Evolutionary conservation across 2,888 invertebrate genomes (phyloP).

Genomic region (Tethea ocularis): DNA sequence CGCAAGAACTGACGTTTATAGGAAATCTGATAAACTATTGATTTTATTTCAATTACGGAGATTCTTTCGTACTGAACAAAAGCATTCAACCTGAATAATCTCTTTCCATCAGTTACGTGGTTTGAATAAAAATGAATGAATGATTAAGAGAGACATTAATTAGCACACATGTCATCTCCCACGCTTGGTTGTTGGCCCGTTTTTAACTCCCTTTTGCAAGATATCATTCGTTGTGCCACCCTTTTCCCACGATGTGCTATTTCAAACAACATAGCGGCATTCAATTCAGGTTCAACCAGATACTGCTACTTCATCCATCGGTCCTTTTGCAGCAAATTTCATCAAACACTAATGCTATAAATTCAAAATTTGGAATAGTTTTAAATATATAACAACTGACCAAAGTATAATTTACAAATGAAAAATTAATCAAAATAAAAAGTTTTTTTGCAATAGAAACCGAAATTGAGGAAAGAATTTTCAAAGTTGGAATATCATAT

Average conservation of each 20-base stretch:
- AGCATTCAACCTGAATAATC: conserved; percentile 49
- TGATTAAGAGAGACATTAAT: conserved; percentile 57
- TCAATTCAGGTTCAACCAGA: background rate
- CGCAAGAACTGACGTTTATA: no score
- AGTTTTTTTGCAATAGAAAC: no score
- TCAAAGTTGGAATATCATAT: no score
- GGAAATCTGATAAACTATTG: background rate
- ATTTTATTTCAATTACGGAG: conserved; percentile 16
- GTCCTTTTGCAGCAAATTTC: no score
- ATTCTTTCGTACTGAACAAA: conserved; percentile 30
- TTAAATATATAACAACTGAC: no score
- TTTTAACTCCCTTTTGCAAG: conserved; percentile 49
- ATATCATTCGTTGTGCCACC: conserved; percentile 40
- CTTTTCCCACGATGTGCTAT: conserved; percentile 34
- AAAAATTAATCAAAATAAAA: no score
- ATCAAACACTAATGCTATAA: no score
- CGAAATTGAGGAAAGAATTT: no score
- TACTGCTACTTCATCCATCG: no score
- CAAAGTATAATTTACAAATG: no score
- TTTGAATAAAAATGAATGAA: no score
- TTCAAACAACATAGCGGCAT: conserved; percentile 14
- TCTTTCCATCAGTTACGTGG: conserved; percentile 43
- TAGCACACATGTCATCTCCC: conserved; percentile 62
- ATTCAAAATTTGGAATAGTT: no score
- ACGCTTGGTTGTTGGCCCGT: conserved; percentile 41